Evolutionary conservation across 37 sponge, comb jelly and placozoan species (phyloP), one percentile per base, ranked within the genome.

Genomic region (Agelas oroides): DNA sequence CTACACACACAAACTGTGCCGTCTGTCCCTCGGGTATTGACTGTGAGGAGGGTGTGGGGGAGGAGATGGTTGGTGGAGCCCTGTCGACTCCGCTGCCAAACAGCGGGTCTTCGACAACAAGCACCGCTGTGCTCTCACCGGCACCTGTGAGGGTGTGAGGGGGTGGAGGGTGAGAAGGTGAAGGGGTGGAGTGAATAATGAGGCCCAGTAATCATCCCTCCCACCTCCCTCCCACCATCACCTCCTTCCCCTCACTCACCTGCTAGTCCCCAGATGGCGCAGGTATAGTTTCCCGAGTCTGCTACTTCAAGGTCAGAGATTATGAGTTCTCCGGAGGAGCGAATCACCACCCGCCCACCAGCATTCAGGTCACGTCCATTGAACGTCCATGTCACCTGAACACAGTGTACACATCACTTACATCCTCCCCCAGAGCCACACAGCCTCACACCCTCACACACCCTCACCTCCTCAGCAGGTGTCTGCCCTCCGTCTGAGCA

Each of bases 221-320:
- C n/a, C n/a, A n/a, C n/a, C n/a, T n/a, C n/a, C n/a, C n/a, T n/a
- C n/a, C n/a, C n/a, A n/a, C n/a, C n/a, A n/a, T n/a, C n/a, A n/a
- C n/a, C n/a, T n/a, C n/a, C n/a, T n/a, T n/a, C n/a, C n/a, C n/a
- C n/a, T n/a, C n/a, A n/a, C n/a, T n/a, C n/a, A n/a, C n/a, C n/a
- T n/a, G n/a, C 38, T 5, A 0, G 5, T 0, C 66, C 63, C 13
- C 56, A 41, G 15, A 85, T 57, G 60, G 52, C 40, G 55, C 85
- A 85, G 1, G 77, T 75, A 60, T 85, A 85, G 55, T 76, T 76
- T 55, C 85, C 85, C 56, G 85, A 75, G 38, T 85, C 70, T 31
- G 37, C 55, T 5, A 81, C 38, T 61, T 70, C 39, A 0, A 81
- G n/a, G 27, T 81, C 41, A 34, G 82, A 71, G 6, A 81, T 37